Base-by-base conservation (phyloP, 2,797 vertebrate genomes). In the Phoxinus dragarum region DNA sequence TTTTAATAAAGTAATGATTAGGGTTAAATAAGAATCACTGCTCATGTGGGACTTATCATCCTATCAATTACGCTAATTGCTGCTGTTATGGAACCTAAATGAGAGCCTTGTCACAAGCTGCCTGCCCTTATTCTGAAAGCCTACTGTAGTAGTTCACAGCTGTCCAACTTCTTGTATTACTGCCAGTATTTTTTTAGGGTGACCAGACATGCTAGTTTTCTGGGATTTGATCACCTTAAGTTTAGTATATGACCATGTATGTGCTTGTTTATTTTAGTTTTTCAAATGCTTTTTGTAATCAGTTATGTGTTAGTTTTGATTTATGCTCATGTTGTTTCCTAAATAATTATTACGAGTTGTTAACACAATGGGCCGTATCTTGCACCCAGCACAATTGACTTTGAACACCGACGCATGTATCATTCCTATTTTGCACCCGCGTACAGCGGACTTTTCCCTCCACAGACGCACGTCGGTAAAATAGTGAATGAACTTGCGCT, bases 41-140 rank as follows among this genome's bases (percentile, higher is more conserved):
- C 74, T 76, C 75, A 56, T 76, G 80, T 59, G 38, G 74, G 80
- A 80, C 75, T 56, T 82, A 52, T 84, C 31, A 75, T 47, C 82
- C 56, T 69, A 84, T 86, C 69, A 86, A 77, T 88, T 85, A 87
- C 34, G 47, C 69, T 84, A 87, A 87, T 84, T 64, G 75, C 56
- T 36, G 44, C 42, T 66, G n/a, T 79, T 68, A 42, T 47, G 61
- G 75, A 66, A 66, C 23, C 54, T 47, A 49, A 38, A 56, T 40
- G 16, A 76, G 71, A 69, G 38, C 38, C 21, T 49, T 38, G 56
- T 40, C 56, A 0, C 73, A 42, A 64, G 34, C 31, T 38, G 12
- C 52, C 68, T 84, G 52, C 31, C 21, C 54, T 23, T 27, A 36
- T 27, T 64, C 17, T 64, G 64, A 72, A 71, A 59, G n/a, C 47